Evolutionary conservation across 2,113 vertebrate genomes (phyloP), one percentile per base, ranked within the genome.

Genomic region (Buteo buteo): DNA sequence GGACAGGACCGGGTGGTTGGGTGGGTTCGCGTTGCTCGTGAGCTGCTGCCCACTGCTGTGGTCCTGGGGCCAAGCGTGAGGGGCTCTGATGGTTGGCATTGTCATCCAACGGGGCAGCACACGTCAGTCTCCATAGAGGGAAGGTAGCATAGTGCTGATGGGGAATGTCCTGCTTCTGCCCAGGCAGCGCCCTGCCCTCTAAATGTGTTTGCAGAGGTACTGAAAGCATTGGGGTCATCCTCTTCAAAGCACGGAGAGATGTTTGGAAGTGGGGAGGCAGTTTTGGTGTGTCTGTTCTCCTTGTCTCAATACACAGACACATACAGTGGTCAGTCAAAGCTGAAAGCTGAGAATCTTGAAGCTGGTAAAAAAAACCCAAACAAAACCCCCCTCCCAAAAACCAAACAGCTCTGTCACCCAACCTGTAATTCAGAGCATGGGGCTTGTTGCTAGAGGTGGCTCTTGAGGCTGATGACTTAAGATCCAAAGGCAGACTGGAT

Each of bases 141-240:
- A 82, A 26, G 31, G 22, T 59, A 67, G 59, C 2, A 2, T 0
- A 26, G 22, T 67, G 45, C 59, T 79, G 45, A 6, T 54, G 52
- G 52, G 40, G 18, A 65, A 16, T 0, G 2, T 61, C 10, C 7
- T 0, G 1, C 34, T 66, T 66, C 54, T 61, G 52, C 31, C 26
- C 26, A 42, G 36, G 17, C 21, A 42, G 38, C 0, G 1, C 73
- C 31, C n/a, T 74, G 16, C 28, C n/a, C 54, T 74, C 54, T 62
- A 22, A 69, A 64, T 44, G 20, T 2, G 1, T 81, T 62, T 74
- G 66, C 2, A 3, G 50, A 45, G 20, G 21, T n/a, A 32, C 80
- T 67, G n/a, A 49, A 67, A 62, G 18, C 32, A 13, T 15, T 18
- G 31, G 26, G 10, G 34, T 85, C 2, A 2, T 44, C 17, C 28